A percentile compares a stretch with the other conserved stretches of the same genome.
Evolutionary conservation across 2,888 invertebrate species (phyloP).

Genomic region (Stomorhina lunata): DNA sequence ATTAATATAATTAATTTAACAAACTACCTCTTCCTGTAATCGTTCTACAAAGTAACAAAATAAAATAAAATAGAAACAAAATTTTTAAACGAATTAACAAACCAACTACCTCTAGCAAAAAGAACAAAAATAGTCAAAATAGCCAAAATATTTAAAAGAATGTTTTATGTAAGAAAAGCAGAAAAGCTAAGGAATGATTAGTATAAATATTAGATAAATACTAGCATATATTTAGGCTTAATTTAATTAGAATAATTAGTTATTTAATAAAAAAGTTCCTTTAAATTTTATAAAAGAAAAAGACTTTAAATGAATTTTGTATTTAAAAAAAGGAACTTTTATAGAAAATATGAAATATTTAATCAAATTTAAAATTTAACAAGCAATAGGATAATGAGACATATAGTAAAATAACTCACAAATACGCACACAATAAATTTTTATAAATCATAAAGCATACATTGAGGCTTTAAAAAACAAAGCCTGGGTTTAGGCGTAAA

Average conservation of each 20-base stretch:
- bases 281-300: neutral
- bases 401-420: neutral
- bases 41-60: constrained; percentile 10
- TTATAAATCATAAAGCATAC: constrained; percentile 23
- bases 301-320: neutral
- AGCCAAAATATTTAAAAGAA: constrained; percentile 47
- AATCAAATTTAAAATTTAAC: neutral
- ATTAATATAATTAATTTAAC: neutral
- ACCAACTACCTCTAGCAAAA: constrained; percentile 56
- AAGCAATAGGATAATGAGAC: constrained; percentile 26
- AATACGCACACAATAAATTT: neutral
- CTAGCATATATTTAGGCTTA: constrained; percentile 27
- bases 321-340: constrained; percentile 1
- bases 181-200: constrained; percentile 26
- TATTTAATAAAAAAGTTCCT: constrained; percentile 6
- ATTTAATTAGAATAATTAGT: neutral
- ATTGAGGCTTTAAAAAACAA: constrained; percentile 32
- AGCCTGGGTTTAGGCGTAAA: constrained; percentile 59
- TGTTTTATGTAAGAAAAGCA: constrained; percentile 2
- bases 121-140: too few relatives aligned
- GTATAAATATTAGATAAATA: neutral
- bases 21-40: constrained; percentile 33
- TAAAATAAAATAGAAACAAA: constrained; percentile 33
- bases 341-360: neutral
- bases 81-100: constrained; percentile 12